Percentiles rank a stretch among this genome's conserved stretches.
Evolutionary conservation across 2,113 vertebrate species (phyloP).

Genomic region (Hippopotamus amphibius): DNA sequence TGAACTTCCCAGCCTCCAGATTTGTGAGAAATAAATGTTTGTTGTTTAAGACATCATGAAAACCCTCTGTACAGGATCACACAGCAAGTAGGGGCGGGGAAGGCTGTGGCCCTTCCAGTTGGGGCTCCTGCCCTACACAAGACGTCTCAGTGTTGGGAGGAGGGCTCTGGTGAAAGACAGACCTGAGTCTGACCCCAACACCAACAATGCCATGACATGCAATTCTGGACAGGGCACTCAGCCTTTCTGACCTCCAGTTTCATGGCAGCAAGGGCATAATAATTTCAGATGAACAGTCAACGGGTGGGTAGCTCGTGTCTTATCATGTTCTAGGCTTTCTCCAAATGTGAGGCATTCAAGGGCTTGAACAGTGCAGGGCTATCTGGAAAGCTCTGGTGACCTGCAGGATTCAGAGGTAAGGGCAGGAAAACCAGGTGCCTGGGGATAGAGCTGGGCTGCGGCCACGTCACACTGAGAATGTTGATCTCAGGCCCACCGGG

Average conservation of each 20-base stretch:
- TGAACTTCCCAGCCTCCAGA: neutral
- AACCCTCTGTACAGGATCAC: neutral
- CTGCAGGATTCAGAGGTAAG: neutral
- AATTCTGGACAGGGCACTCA: neutral
- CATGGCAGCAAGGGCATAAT: rapidly evolving
- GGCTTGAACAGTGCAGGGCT: neutral
- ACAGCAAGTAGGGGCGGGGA: neutral
- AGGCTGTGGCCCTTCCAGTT: neutral
- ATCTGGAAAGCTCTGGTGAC: neutral
- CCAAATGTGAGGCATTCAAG: neutral
- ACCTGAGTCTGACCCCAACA: neutral
- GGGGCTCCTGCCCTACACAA: neutral
- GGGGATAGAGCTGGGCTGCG: neutral
- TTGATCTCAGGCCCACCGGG: neutral
- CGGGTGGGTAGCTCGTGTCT: neutral
- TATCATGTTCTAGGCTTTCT: neutral
- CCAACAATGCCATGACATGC: neutral
- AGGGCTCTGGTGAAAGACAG: neutral
- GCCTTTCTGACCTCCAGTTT: neutral
- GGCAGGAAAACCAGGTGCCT: neutral
- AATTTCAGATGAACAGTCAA: neutral
- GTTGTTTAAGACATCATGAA: neutral
- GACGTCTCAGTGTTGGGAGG: neutral
- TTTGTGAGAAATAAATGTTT: neutral
- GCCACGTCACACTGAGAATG: neutral